Evolutionary conservation across 2,888 invertebrate genomes (phyloP), one percentile per base, ranked within the genome.

Genomic region (Graphium colonna): DNA sequence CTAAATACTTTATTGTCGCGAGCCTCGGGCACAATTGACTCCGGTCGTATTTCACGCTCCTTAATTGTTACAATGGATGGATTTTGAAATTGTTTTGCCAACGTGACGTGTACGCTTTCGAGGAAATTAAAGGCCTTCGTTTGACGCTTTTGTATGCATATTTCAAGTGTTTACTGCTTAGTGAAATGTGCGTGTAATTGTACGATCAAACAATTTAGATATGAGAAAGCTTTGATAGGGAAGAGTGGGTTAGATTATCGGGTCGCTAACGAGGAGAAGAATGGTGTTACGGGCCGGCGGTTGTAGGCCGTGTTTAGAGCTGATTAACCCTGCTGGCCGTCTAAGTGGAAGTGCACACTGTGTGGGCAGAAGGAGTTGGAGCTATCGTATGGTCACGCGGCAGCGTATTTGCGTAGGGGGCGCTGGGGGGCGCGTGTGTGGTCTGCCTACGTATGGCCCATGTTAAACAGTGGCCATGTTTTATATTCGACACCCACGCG

Each of bases 1-100:
- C 80, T 84, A 87, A 87, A 88, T 79, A 82, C 67, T 65, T 73
- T 72, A 79, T 84, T 87, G 83, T 86, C 73, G 79, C 77, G 73
- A 71, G 74, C 70, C 69, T 77, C 71, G 71, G 67, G 72, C 73
- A 77, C 77, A 79, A 80, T 81, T 72, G 76, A 73, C 71, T 73
- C 61, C 65, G 68, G 65, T 71, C 80, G 82, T 84, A 86, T 88
- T 88, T 87, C 82, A 85, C 75, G 80, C 81, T 77, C 62, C 70
- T 71, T 79, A 82, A 86, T 83, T 80, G 79, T 65, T 58, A 65
- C 65, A 71, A 69, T 69, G 63, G 63, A 66, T 67, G 63, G 63
- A 66, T 67, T 61, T 61, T 57, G 56, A 69, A 67, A 68, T 9
- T 76, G 67, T 81, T 82, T 73, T 72, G 71, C 69, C 71, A 77